Evolutionary conservation across 2,888 invertebrate genomes (phyloP).

Genomic region (Augiades crinisus): DNA sequence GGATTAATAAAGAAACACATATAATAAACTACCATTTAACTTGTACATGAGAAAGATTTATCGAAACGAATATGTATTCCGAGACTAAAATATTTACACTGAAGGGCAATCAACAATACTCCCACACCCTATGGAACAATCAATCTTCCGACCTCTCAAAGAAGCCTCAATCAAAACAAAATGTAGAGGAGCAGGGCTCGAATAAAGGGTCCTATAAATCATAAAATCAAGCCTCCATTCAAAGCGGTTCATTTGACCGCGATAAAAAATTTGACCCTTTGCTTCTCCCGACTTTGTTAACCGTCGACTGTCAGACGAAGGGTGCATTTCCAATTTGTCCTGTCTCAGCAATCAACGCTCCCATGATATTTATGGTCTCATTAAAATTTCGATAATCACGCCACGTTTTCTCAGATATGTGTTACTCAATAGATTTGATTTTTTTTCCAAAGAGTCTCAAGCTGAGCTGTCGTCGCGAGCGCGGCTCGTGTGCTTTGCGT

Average conservation of each 20-base stretch:
- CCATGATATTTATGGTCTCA: slow-evolving; percentile 71
- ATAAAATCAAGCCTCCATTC: slow-evolving; percentile 78
- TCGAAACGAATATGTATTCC: slow-evolving; percentile 6
- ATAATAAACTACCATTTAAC: background rate
- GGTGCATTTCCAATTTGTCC: slow-evolving; percentile 76
- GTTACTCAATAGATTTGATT: slow-evolving; percentile 46
- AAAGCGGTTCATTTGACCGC: slow-evolving; percentile 67
- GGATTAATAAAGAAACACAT: too few relatives aligned
- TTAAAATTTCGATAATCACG: slow-evolving; percentile 73
- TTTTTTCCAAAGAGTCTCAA: slow-evolving; percentile 28
- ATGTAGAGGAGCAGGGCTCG: slow-evolving; percentile 67
- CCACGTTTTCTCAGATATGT: slow-evolving; percentile 40
- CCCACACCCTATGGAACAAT: slow-evolving; percentile 75
- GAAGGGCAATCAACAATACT: slow-evolving; percentile 68
- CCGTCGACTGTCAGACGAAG: slow-evolving; percentile 46
- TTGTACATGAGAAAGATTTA: background rate
- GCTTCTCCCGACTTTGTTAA: slow-evolving; percentile 58
- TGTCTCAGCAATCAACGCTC: slow-evolving; percentile 64
- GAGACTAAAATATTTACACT: slow-evolving; percentile 64
- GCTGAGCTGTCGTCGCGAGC: slow-evolving; percentile 26
- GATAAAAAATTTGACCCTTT: slow-evolving; percentile 69
- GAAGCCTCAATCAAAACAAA: slow-evolving; percentile 79
- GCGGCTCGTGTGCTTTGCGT: slow-evolving; percentile 38
- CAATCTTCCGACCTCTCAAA: slow-evolving; percentile 74
- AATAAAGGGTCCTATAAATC: slow-evolving; percentile 78